Base-by-base conservation (phyloP, 2,888 invertebrate genomes). In the Hyposoter didymator region DNA sequence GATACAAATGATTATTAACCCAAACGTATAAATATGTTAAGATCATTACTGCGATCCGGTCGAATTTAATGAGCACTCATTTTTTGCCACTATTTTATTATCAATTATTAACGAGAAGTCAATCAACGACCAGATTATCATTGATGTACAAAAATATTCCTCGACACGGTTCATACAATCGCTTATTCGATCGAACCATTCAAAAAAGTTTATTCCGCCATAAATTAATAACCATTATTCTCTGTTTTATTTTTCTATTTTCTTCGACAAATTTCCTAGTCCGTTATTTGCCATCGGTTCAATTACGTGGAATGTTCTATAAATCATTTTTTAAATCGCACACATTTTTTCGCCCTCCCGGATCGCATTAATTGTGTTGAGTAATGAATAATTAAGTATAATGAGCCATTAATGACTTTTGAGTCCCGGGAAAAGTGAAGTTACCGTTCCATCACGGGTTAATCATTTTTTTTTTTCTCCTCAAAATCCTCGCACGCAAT, bases 1-100 rank as follows among this genome's bases (percentile, higher is more conserved):
- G 72, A 67, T 78, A 84, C 73, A 28, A 78, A 69, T 43, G 10
- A 67, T 80, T 14, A 74, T 79, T 70, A 32, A 17, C 45, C 49
- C 22, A 73, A 67, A 43, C 32, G 12, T 12, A 52, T 55, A 10
- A 39, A 22, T 67, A 43, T 43, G 43, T 47, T 47, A 17, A 69
- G 43, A 47, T 45, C 2, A 47, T 69, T 47, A 69, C 43, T 43
- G 67, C 67, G 67, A 67, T 67, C 67, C 67, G 14, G 43, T 67
- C 43, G 67, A 67, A 45, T 43, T 3, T 59, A 59, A 47, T 22
- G 39, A 12, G 19, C 3, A 10, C 8, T 47, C 1, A 8, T 22
- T 69, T 69, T 10, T 32, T 47, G 12, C 45, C 17, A 17, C 17
- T 69, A 45, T 47, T 69, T 69, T 69, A 17, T 32, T 47, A 28